These are phyloP conservation scores for Indri indri DNA, from an alignment of 2,113 vertebrate species.

Conservation along the genomic window DNA sequence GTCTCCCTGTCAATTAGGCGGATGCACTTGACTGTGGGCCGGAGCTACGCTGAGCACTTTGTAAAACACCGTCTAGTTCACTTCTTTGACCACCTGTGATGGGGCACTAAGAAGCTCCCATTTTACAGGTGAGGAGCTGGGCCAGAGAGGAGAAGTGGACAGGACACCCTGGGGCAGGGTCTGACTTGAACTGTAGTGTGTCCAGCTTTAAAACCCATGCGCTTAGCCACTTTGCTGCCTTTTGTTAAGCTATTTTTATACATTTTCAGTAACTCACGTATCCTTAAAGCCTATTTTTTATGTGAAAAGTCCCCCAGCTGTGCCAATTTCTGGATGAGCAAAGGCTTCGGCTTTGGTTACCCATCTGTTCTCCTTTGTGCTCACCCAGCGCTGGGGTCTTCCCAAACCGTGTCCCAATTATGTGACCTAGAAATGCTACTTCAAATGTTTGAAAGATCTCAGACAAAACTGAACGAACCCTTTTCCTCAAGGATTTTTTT, in stretches of 20 bases:
- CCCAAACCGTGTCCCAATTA: neutral
- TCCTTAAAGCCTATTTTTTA: neutral
- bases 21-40: neutral
- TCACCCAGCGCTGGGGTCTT: neutral
- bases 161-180: neutral
- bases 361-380: neutral
- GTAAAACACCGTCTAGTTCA: neutral
- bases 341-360: neutral
- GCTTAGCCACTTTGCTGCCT: neutral
- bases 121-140: neutral
- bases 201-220: neutral
- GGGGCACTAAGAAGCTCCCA: neutral
- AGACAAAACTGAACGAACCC: neutral
- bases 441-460: neutral
- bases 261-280: neutral
- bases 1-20: neutral
- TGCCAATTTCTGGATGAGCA: neutral
- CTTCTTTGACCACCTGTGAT: neutral
- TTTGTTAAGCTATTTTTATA: neutral
- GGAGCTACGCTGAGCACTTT: too few species aligned
- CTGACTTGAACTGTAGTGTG: neutral
- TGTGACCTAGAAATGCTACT: neutral
- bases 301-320: neutral
- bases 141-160: neutral
- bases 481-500: neutral